phyloP scores from a whole-genome alignment of 2,113 vertebrate genomes.

The Toxotes chatareus region DNA sequence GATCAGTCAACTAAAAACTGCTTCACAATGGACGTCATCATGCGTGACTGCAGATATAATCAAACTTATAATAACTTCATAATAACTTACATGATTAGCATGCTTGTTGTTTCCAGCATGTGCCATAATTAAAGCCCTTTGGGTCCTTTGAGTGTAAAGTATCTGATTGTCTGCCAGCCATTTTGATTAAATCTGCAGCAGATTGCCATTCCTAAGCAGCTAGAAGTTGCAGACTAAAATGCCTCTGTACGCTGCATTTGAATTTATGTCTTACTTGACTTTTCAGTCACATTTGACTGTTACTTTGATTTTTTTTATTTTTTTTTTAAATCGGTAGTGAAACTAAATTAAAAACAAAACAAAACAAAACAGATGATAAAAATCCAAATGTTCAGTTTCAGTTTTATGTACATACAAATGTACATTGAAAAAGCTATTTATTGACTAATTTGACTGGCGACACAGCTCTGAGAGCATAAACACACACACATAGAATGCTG shows the following conservation, averaged over 20 bases:
- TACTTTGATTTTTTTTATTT: too few relatives aligned
- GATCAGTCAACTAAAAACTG: too few relatives aligned
- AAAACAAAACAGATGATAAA: not conserved
- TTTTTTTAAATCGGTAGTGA: not conserved
- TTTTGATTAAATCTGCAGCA: not conserved
- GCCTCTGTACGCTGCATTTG: not conserved
- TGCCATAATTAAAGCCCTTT: constrained; percentile 5
- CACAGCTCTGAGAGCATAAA: constrained; percentile 14
- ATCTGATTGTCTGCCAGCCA: not conserved
- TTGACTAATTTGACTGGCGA: constrained; percentile 25
- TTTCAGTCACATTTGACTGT: not conserved
- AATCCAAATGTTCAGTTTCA: not conserved
- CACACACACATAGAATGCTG: constrained; percentile 23
- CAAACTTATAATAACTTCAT: constrained; percentile 2
- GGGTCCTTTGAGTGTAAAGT: not conserved
- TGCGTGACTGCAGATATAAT: constrained; percentile 1
- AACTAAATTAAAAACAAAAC: not conserved
- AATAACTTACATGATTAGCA: not conserved
- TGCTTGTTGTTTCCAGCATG: not conserved
- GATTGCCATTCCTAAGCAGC: not conserved
- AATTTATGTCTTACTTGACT: not conserved
- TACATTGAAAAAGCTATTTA: constrained; percentile 20
- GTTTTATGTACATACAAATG: not conserved
- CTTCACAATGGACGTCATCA: not conserved
- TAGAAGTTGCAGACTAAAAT: not conserved